Evolutionary conservation across 1,140 invertebrate species (phyloP).

Genomic region (Lanistes nyassanus): DNA sequence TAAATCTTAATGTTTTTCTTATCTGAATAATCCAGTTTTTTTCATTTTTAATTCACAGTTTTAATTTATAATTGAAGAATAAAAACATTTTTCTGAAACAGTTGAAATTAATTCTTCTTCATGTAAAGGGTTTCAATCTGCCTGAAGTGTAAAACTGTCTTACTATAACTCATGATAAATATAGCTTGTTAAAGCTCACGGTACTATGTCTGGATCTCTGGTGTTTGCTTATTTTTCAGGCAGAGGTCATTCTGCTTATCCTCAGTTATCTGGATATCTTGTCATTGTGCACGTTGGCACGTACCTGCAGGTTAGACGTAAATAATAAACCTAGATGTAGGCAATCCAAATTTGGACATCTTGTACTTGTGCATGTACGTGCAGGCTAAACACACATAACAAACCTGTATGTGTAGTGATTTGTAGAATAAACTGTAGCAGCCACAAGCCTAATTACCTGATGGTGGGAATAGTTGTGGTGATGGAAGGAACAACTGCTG

Average conservation of each 20-base stretch:
- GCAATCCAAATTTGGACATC: constrained; percentile 84
- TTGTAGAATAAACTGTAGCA: too few relatives aligned
- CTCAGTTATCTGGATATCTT: constrained; percentile 82
- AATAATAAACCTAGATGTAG: too few relatives aligned
- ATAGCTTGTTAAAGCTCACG: too few relatives aligned
- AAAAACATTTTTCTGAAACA: neutral
- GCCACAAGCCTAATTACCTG: too few relatives aligned
- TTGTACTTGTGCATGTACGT: constrained; percentile 80
- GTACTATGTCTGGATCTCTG: neutral
- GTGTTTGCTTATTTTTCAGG: constrained; percentile 66
- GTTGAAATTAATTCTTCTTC: neutral
- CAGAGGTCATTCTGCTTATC: constrained; percentile 79
- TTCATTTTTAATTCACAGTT: too few relatives aligned
- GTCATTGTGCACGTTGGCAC: constrained; percentile 79
- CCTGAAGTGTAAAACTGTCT: neutral
- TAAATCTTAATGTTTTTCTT: too few relatives aligned
- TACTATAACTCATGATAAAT: neutral
- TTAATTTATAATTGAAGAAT: neutral
- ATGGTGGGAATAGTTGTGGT: too few relatives aligned
- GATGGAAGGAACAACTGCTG: neutral
- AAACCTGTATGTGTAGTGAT: too few relatives aligned
- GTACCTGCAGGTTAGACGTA: constrained; percentile 73
- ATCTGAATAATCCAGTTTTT: too few relatives aligned
- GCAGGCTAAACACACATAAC: constrained; percentile 61
- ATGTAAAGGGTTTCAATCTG: neutral